Percentiles rank a stretch among this genome's conserved stretches.
Conservation (phyloP, 2,888 invertebrate species). For the Orthonevra nobilis region DNA sequence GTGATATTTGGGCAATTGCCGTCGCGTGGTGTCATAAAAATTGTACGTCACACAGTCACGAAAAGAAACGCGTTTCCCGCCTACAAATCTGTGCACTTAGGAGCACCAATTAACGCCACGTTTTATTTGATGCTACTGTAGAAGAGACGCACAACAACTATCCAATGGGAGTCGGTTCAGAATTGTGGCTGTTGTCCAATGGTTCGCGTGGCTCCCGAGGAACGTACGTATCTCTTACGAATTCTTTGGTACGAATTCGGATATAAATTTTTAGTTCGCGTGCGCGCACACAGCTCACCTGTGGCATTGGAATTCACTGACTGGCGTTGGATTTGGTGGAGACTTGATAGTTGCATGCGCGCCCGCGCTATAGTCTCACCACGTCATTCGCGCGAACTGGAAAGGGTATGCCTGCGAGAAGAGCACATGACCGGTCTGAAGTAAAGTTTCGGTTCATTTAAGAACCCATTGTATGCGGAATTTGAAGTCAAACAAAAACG, state of each 20-base stretch:
- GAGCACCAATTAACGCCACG: slow-evolving; percentile 58
- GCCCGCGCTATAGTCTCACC: slow-evolving; percentile 23
- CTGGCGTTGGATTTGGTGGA: slow-evolving; percentile 39
- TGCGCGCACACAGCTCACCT: slow-evolving; percentile 67
- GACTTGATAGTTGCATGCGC: slow-evolving; percentile 51
- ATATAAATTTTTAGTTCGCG: slow-evolving; percentile 51
- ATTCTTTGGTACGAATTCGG: not conserved
- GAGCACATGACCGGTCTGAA: slow-evolving; percentile 33
- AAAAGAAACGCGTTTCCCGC: slow-evolving; percentile 43
- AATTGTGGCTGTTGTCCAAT: slow-evolving; percentile 39
- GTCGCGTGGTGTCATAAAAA: slow-evolving; percentile 12
- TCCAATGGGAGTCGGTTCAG: slow-evolving; percentile 43
- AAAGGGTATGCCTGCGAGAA: slow-evolving; percentile 36
- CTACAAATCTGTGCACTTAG: slow-evolving; percentile 21
- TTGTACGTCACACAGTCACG: slow-evolving; percentile 27
- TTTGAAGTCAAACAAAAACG: not conserved
- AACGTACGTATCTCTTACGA: slow-evolving; percentile 25
- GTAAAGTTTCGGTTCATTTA: slow-evolving; percentile 40
- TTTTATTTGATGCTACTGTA: slow-evolving; percentile 43
- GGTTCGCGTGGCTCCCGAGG: slow-evolving; percentile 18
- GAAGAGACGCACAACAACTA: slow-evolving; percentile 10
- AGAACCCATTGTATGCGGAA: slow-evolving; percentile 1
- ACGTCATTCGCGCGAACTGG: slow-evolving; percentile 50
- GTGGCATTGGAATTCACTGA: slow-evolving; percentile 67
- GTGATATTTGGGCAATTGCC: not conserved